Conservation (phyloP, 2,888 invertebrate species). For the Caenorhabditis sp. region DNA sequence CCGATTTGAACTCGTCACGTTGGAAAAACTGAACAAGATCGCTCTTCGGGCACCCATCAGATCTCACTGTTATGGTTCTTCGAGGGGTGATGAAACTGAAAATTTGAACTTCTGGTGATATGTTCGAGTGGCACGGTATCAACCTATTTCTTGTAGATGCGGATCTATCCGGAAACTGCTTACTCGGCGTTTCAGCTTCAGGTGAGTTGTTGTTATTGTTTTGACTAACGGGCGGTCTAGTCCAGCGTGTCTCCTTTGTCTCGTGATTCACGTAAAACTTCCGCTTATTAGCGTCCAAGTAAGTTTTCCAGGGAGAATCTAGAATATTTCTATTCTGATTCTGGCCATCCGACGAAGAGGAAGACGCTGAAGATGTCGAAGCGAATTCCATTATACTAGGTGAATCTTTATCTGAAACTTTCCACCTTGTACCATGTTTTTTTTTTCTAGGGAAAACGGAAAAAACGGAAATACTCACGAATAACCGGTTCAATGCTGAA, state of each 20-base stretch:
- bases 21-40: constrained; percentile 43
- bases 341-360: constrained; percentile 10
- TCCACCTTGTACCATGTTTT: too few relatives aligned
- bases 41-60: constrained; percentile 30
- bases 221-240: constrained; percentile 85
- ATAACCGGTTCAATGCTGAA: constrained; percentile 48
- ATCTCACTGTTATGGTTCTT: constrained; percentile 38
- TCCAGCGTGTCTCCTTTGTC: constrained; percentile 97
- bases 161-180: constrained; percentile 18
- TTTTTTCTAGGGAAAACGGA: too few relatives aligned
- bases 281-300: constrained; percentile 96
- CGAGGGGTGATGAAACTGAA: constrained; percentile 59
- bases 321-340: too few relatives aligned
- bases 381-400: constrained; percentile 32
- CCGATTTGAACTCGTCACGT: constrained; percentile 47
- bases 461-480: constrained; percentile 26
- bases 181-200: constrained; percentile 12
- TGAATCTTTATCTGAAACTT: constrained; percentile 17
- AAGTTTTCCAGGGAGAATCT: constrained; percentile 93
- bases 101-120: neutral
- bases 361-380: too few relatives aligned
- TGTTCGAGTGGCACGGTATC: too few relatives aligned
- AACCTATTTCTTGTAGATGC: constrained; percentile 40
- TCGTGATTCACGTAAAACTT: constrained; percentile 98
- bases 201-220: constrained; percentile 15